Conservation (phyloP, 23 tunicate species). For the Pegea sp. region DNA sequence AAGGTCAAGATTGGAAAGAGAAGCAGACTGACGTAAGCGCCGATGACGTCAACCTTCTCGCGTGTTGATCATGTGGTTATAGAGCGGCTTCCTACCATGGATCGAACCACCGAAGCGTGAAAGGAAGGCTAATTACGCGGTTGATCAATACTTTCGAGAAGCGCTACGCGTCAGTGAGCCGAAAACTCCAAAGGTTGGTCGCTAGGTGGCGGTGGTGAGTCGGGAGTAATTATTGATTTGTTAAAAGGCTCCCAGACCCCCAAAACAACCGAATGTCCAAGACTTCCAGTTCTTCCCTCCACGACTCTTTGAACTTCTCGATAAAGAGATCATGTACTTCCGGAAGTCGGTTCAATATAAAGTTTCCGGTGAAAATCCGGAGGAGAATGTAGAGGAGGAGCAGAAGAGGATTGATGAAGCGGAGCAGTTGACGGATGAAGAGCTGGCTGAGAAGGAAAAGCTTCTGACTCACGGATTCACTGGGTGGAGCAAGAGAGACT, state of each 20-base stretch:
- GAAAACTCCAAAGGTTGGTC: conserved; percentile 77
- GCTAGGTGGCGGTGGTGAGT: not conserved
- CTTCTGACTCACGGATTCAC: conserved; percentile 81
- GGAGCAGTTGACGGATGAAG: conserved; percentile 58
- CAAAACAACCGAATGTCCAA: conserved; percentile 88
- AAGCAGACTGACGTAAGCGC: conserved; percentile 35
- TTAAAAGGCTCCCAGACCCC: conserved; percentile 85
- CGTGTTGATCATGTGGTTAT: not conserved
- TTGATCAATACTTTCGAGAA: conserved; percentile 95
- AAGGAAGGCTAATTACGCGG: conserved; percentile 92
- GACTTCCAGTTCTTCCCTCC: conserved; percentile 97
- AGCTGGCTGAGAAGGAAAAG: conserved; percentile 60
- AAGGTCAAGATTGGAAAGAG: conserved; percentile 90
- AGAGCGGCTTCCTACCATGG: conserved; percentile 65
- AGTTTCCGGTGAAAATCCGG: conserved; percentile 44
- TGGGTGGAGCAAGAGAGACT: conserved; percentile 86
- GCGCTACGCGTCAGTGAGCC: conserved; percentile 87
- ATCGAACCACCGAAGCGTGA: conserved; percentile 98
- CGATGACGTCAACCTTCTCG: not conserved
- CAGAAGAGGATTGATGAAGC: conserved; percentile 78
- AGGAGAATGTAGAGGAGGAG: conserved; percentile 37
- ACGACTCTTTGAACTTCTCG: conserved; percentile 57
- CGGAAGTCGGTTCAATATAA: too few relatives aligned
- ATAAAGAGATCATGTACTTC: conserved; percentile 71
- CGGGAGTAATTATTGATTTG: not conserved